Evolutionary conservation across 2,797 vertebrate genomes (phyloP).

Genomic region (Etheostoma perlongum): DNA sequence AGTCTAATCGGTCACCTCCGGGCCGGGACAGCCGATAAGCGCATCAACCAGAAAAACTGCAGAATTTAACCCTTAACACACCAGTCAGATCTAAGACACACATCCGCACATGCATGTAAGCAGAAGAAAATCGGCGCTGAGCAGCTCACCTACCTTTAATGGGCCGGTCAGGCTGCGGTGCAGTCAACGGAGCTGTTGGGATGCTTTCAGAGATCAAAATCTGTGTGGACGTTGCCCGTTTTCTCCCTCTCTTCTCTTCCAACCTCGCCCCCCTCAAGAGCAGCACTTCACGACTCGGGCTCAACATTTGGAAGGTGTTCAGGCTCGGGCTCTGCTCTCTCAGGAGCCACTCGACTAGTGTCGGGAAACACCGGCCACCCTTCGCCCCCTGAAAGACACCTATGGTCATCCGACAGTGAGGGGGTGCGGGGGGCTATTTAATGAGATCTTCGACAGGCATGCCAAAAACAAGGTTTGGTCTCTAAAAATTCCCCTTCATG

Average conservation of each 20-base stretch:
- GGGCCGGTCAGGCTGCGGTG: conserved; percentile 20
- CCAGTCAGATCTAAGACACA: conserved; percentile 44
- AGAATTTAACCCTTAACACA: conserved; percentile 87
- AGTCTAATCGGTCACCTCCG: conserved; percentile 50
- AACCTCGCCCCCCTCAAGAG: conserved; percentile 75
- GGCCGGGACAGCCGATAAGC: conserved; percentile 60
- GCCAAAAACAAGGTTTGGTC: too few relatives aligned
- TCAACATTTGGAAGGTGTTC: conserved; percentile 81
- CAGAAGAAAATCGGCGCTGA: not conserved
- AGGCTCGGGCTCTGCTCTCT: conserved; percentile 69
- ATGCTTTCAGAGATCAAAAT: conserved; percentile 42
- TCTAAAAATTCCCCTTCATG: too few relatives aligned
- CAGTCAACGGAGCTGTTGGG: conserved; percentile 34
- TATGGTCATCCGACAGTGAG: conserved; percentile 19
- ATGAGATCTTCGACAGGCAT: not conserved
- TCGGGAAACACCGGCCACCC: conserved; percentile 76
- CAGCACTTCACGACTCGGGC: conserved; percentile 77
- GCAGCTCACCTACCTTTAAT: conserved; percentile 47
- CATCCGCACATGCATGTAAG: conserved; percentile 40
- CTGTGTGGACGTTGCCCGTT: conserved; percentile 30
- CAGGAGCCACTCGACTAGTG: conserved; percentile 78
- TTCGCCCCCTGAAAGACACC: conserved; percentile 11
- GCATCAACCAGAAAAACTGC: conserved; percentile 81
- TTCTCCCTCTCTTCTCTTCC: conserved; percentile 61
- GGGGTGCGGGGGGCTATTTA: not conserved